Percentiles rank a stretch among this genome's conserved stretches.
Conservation (phyloP, 1,140 invertebrate species). For the Mylabris phalerata region DNA sequence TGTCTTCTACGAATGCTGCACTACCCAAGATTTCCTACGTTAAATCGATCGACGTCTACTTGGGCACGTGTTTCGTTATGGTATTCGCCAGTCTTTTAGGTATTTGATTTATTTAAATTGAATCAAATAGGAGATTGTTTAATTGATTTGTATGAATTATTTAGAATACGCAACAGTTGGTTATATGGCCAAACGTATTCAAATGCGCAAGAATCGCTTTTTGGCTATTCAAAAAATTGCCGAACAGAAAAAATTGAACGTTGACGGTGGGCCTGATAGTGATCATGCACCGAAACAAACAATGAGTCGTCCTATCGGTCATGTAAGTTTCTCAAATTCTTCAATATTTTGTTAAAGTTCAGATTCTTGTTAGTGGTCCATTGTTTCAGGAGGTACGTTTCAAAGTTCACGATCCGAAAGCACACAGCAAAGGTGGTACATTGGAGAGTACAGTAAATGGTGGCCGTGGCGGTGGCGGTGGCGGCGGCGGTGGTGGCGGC, state of each 20-base stretch:
- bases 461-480: slow-evolving; percentile 55
- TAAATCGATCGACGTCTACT: slow-evolving; percentile 96
- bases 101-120: slow-evolving; percentile 38
- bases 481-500: slow-evolving; percentile 44
- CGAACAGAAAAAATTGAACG: slow-evolving; percentile 76
- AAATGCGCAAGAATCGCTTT: slow-evolving; percentile 88
- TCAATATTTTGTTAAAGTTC: background rate
- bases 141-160: background rate
- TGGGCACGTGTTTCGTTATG: slow-evolving; percentile 98
- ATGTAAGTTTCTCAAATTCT: background rate
- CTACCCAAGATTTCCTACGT: slow-evolving; percentile 98
- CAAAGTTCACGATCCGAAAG: slow-evolving; percentile 88
- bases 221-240: slow-evolving; percentile 82
- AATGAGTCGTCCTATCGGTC: slow-evolving; percentile 51
- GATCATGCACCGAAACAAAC: slow-evolving; percentile 70
- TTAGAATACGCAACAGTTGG: slow-evolving; percentile 91
- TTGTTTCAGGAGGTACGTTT: slow-evolving; percentile 88
- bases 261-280: slow-evolving; percentile 60
- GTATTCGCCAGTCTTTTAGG: slow-evolving; percentile 90
- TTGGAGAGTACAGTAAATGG: slow-evolving; percentile 87
- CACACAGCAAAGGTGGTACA: slow-evolving; percentile 82
- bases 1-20: slow-evolving; percentile 96
- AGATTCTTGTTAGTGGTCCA: slow-evolving; percentile 56
- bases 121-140: background rate
- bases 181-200: slow-evolving; percentile 91